Evolutionary conservation across 2,888 invertebrate genomes (phyloP).

Genomic region (Aphrophora alni): DNA sequence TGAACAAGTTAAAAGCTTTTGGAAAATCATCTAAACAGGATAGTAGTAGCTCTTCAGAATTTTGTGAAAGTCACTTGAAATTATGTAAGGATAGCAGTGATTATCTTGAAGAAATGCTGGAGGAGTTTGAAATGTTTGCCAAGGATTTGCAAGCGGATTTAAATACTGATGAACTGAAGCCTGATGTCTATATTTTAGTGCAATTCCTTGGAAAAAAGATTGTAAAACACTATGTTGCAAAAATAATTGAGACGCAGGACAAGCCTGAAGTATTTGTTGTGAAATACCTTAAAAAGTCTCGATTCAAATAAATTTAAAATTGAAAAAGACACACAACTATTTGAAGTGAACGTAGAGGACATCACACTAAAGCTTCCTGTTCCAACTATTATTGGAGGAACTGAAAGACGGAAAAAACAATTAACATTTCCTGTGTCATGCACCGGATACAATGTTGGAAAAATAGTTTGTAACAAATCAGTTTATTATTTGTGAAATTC

Average conservation of each 20-base stretch:
- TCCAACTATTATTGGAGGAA: not conserved
- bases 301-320: conserved; percentile 14
- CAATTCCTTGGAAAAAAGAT: not conserved
- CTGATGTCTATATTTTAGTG: conserved; percentile 2
- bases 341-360: conserved; percentile 7
- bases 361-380: conserved; percentile 10
- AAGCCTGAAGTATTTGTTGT: not conserved
- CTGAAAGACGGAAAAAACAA: conserved; percentile 13
- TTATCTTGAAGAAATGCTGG: not conserved
- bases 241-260: not conserved
- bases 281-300: not conserved
- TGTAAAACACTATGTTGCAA: conserved; percentile 4
- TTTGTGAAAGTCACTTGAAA: not conserved
- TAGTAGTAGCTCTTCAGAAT: conserved; percentile 5
- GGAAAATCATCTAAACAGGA: not conserved
- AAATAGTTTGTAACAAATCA: conserved; percentile 10
- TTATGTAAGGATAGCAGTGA: not conserved
- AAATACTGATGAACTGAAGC: not conserved
- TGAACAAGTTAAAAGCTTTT: not conserved
- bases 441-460: not conserved
- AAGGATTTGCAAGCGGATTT: not conserved
- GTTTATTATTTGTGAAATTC: not conserved
- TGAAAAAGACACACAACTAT: not conserved
- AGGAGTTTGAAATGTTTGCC: not conserved
- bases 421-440: conserved; percentile 10